phyloP scores from a whole-genome alignment of 1,140 invertebrate genomes.

The Plodia interpunctella region DNA sequence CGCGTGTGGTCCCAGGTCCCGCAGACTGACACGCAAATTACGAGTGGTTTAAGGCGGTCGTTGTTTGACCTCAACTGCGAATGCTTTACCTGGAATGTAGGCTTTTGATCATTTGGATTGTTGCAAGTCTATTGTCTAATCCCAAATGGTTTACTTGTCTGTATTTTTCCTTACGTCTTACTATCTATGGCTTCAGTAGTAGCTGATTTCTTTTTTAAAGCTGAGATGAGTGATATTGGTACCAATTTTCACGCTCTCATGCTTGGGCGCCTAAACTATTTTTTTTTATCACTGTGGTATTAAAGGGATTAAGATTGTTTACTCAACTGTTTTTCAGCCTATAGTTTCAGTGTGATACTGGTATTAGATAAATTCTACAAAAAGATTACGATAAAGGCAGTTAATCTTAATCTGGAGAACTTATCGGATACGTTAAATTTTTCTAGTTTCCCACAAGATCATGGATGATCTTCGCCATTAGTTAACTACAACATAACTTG shows the following conservation, averaged over 20 bases:
- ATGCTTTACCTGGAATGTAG: background rate
- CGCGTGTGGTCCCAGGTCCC: slow-evolving; percentile 22
- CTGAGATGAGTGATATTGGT: too few species aligned
- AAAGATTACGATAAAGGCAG: background rate
- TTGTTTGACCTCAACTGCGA: background rate
- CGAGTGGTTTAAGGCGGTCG: slow-evolving; percentile 3
- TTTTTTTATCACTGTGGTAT: too few species aligned
- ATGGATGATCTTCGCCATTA: background rate
- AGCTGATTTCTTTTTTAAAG: too few species aligned
- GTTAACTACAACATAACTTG: background rate
- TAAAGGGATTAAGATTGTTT: too few species aligned
- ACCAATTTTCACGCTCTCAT: too few species aligned
- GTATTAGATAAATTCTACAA: too few species aligned
- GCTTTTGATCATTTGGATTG: background rate
- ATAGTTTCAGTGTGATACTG: too few species aligned
- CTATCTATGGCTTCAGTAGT: too few species aligned
- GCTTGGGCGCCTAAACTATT: too few species aligned
- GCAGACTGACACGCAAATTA: slow-evolving; percentile 1
- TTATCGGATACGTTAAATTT: background rate
- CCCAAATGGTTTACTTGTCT: too few species aligned
- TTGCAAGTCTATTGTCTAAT: background rate
- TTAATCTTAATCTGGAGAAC: background rate
- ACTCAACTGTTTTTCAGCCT: too few species aligned
- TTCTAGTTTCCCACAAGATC: background rate
- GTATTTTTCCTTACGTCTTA: too few species aligned